Evolutionary conservation across 2,113 vertebrate genomes (phyloP).

Genomic region (Ophiodon elongatus): DNA sequence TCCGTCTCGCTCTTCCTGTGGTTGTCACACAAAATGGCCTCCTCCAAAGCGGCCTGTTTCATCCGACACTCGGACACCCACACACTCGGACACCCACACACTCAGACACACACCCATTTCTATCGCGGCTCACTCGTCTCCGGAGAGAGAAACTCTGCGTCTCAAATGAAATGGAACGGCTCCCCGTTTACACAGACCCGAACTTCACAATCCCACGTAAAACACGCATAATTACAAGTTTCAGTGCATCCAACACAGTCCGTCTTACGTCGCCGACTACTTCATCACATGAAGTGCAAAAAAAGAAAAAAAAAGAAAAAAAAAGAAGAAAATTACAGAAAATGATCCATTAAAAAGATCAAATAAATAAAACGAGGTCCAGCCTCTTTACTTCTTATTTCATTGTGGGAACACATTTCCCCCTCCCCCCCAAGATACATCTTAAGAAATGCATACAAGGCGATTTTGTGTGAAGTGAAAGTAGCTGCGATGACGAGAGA

Average conservation of each 20-base stretch:
- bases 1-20: constrained; percentile 73
- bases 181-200: constrained; percentile 47
- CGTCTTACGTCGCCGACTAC: constrained; percentile 54
- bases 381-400: constrained; percentile 70
- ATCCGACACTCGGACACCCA: not conserved
- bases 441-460: constrained; percentile 79
- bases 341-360: constrained; percentile 65
- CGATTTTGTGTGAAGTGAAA: constrained; percentile 78
- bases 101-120: constrained; percentile 66
- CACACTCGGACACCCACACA: too few relatives aligned
- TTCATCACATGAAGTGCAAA: constrained; percentile 64
- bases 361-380: constrained; percentile 84
- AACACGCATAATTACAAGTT: constrained; percentile 66
- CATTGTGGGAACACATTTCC: constrained; percentile 61
- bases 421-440: constrained; percentile 47
- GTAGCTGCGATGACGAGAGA: constrained; percentile 68
- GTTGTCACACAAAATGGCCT: constrained; percentile 84
- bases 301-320: constrained; percentile 54
- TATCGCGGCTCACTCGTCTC: not conserved
- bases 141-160: not conserved
- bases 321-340: constrained; percentile 66
- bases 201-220: constrained; percentile 61
- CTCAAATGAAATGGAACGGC: constrained; percentile 46
- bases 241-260: constrained; percentile 80
- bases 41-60: constrained; percentile 56